These are phyloP conservation scores for Sebastes schlegelii DNA, from an alignment of 2,113 vertebrate genomes.

Conservation along the genomic window DNA sequence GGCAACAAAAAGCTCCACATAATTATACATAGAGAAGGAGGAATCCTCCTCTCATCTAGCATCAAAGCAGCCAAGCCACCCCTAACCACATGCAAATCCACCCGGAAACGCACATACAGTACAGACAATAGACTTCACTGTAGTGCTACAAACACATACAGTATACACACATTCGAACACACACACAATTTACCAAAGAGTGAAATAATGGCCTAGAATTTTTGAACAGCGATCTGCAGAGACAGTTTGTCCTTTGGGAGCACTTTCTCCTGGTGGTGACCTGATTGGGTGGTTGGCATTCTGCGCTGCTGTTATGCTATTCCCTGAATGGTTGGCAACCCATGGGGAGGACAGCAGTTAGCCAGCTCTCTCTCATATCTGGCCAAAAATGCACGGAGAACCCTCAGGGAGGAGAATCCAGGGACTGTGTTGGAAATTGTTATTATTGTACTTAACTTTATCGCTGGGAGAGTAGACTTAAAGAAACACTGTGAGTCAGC, in stretches of 20 bases:
- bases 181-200: constrained; percentile 52
- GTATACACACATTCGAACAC: constrained; percentile 36
- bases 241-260: constrained; percentile 69
- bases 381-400: constrained; percentile 67
- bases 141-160: constrained; percentile 25
- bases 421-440: constrained; percentile 46
- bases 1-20: constrained; percentile 58
- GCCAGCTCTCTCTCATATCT: constrained; percentile 66
- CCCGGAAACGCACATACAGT: constrained; percentile 28
- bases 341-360: constrained; percentile 68
- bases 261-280: constrained; percentile 74
- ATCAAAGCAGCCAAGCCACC: constrained; percentile 55
- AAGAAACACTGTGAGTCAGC: constrained; percentile 52
- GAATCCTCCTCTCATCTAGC: constrained; percentile 55
- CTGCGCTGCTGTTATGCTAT: constrained; percentile 65
- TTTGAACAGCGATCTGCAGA: constrained; percentile 54
- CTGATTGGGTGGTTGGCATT: constrained; percentile 75
- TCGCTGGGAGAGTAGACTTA: constrained; percentile 40
- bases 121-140: constrained; percentile 32
- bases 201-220: constrained; percentile 69
- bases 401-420: constrained; percentile 51
- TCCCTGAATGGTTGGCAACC: constrained; percentile 72
- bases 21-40: constrained; percentile 59
- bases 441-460: constrained; percentile 68
- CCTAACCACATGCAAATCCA: constrained; percentile 51